Evolutionary conservation across 2,888 invertebrate genomes (phyloP), one percentile per base, ranked within the genome.

Genomic region (Amblyjoppa fuscipennis): DNA sequence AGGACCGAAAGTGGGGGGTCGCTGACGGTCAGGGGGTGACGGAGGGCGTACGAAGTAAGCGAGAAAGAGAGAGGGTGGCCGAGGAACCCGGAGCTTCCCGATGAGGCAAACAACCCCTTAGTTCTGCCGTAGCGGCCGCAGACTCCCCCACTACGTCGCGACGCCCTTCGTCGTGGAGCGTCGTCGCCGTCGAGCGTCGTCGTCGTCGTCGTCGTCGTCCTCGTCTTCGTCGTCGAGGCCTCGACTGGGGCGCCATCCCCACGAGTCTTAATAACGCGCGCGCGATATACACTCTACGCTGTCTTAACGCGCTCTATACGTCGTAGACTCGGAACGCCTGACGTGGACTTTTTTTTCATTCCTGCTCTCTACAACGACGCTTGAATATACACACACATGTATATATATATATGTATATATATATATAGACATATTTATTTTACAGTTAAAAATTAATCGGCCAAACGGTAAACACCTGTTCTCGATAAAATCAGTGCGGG

Each of bases 31-130:
- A 77, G 81, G 86, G 89, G 88, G 83, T 80, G 81, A 76, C 66
- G 82, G 85, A 81, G 85, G 87, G 87, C 74, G 84, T 41, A 38
- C 56, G 81, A 77, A 53, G 81, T n/a, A 69, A 69, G 61, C 28
- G 73, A 49, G 51, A n/a, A 25, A 61, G 81, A 78, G 86, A 34
- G 90, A 88, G 88, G 87, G 87, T 86, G 82, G 84, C 83, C 89
- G 91, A 91, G 91, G 91, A 93, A 91, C 91, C 90, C 89, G 86
- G 90, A 90, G 91, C 90, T 88, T 88, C 89, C 89, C 92, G 91
- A 90, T 92, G 92, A 92, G 93, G 92, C 92, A 93, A 93, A 93
- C 93, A 93, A 93, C 93, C 93, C 93, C 92, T 93, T 93, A 93
- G 93, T 93, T 92, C 92, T 93, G 93, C 90, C 91, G 93, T 93